Evolutionary conservation across 2,797 vertebrate species (phyloP).

Genomic region (Cynodonichthys magdalenae): DNA sequence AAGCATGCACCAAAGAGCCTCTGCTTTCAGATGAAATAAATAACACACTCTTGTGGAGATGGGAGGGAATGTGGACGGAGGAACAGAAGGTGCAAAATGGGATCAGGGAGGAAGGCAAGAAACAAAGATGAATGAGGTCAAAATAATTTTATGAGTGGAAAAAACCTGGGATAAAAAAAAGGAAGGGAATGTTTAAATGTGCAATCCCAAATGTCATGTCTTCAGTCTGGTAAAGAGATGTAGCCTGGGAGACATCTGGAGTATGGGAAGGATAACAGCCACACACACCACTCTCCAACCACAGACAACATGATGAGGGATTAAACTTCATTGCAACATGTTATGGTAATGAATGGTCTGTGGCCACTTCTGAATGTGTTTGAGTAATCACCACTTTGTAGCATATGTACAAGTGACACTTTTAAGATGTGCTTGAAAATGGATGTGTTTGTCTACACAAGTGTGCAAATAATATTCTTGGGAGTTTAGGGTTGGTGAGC

Average conservation of each 20-base stretch:
- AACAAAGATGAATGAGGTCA: conserved; percentile 66
- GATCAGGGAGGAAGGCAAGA: conserved; percentile 41
- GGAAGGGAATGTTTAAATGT: conserved; percentile 43
- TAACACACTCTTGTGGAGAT: conserved; percentile 68
- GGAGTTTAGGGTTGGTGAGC: conserved; percentile 21
- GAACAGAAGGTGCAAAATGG: conserved; percentile 61
- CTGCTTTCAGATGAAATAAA: conserved; percentile 81
- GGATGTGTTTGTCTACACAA: conserved; percentile 33
- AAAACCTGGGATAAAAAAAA: conserved; percentile 39
- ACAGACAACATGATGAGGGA: conserved; percentile 76
- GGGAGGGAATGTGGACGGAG: conserved; percentile 49
- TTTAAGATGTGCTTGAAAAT: conserved; percentile 43
- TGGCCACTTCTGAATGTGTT: conserved; percentile 68
- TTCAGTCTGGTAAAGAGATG: conserved; percentile 47
- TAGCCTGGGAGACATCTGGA: conserved; percentile 70
- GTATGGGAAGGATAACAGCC: conserved; percentile 58
- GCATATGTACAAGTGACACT: conserved; percentile 63
- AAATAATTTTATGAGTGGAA: conserved; percentile 57
- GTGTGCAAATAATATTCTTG: conserved; percentile 27
- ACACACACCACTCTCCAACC: conserved; percentile 67
- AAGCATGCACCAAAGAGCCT: conserved; percentile 74
- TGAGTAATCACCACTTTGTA: conserved; percentile 63
- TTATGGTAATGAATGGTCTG: conserved; percentile 75
- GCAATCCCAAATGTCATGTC: conserved; percentile 41
- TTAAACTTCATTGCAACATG: conserved; percentile 77